phyloP scores from a whole-genome alignment of 2,113 vertebrate genomes.

The Semnornis frantzii region DNA sequence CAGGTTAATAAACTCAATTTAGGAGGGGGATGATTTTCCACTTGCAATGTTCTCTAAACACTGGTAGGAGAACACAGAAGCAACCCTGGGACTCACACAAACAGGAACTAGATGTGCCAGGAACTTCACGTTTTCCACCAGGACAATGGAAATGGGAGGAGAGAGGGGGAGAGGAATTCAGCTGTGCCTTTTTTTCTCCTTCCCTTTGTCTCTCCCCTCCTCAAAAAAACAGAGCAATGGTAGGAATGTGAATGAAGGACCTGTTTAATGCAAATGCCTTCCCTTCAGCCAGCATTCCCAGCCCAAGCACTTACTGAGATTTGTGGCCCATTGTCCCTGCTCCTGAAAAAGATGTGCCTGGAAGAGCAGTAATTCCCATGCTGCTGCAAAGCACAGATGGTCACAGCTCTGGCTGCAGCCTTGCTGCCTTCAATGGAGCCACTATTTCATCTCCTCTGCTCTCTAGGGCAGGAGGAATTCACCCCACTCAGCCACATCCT shows the following conservation, averaged over 20 bases:
- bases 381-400: conserved; percentile 30
- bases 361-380: conserved; percentile 29
- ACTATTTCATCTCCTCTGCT: neutral
- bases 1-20: conserved; percentile 26
- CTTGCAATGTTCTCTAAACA: neutral
- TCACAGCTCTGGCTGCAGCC: neutral
- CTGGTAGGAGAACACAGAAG: neutral
- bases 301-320: neutral
- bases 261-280: neutral
- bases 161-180: neutral
- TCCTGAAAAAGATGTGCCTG: conserved; percentile 27
- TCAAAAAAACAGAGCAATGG: neutral
- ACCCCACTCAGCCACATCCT: neutral
- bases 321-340: neutral
- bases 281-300: neutral
- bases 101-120: neutral
- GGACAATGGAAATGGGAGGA: neutral
- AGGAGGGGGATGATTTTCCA: conserved; percentile 2
- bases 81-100: neutral
- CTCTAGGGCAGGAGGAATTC: neutral
- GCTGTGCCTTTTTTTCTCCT: neutral
- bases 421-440: neutral
- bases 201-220: neutral
- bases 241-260: neutral
- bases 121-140: neutral